Conservation (phyloP, 2,113 vertebrate species). For the Clarias macrocephalus region DNA sequence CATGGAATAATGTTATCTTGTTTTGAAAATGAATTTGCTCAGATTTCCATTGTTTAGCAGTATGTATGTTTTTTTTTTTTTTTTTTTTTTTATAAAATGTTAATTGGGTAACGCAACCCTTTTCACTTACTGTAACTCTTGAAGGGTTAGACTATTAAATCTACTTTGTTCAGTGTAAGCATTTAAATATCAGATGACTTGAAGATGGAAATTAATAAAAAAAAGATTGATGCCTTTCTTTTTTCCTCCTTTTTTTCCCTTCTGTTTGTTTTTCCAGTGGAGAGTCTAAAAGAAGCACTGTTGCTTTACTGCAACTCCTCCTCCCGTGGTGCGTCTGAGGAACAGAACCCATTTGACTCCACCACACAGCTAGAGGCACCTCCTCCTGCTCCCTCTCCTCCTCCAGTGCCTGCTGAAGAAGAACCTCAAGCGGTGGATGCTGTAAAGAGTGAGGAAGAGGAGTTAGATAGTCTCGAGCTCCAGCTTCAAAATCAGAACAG, state of each 20-base stretch:
- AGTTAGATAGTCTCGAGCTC: constrained; percentile 30
- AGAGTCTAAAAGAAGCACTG: constrained; percentile 63
- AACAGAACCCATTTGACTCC: constrained; percentile 48
- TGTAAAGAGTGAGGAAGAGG: constrained; percentile 36
- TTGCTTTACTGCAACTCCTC: constrained; percentile 40
- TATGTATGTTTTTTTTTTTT: not conserved
- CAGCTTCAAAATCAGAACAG: constrained; percentile 34
- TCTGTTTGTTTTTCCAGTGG: constrained; percentile 44
- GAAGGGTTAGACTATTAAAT: not conserved
- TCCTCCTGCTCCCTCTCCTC: constrained; percentile 18
- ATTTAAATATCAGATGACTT: not conserved
- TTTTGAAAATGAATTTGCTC: not conserved
- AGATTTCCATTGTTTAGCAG: not conserved
- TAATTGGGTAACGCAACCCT: not conserved
- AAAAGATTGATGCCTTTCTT: not conserved
- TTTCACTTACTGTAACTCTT: not conserved
- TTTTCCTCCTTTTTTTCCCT: not conserved
- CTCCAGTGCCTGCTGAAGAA: not conserved
- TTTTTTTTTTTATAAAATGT: not conserved
- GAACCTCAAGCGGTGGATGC: constrained; percentile 44
- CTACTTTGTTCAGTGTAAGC: not conserved
- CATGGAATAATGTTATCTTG: not conserved
- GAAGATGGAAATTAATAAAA: not conserved
- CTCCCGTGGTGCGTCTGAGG: constrained; percentile 39
- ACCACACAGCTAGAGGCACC: not conserved